A percentile compares a stretch with the other conserved stretches of the same genome.
Conservation (phyloP, 2,888 invertebrate species). For the Brassicogethes aeneus region DNA sequence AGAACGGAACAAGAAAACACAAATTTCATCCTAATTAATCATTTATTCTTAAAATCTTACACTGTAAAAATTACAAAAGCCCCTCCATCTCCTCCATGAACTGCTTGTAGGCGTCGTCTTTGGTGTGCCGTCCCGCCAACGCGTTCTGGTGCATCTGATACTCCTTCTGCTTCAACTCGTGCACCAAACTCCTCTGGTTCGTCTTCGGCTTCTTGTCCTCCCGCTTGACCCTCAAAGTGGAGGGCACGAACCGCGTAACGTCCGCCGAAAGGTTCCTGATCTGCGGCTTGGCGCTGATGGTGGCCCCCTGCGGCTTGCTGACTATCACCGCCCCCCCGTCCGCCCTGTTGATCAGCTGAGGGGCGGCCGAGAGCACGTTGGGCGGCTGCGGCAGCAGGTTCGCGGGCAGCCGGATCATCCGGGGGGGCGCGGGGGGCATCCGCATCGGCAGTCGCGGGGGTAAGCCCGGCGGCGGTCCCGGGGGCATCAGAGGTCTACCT, state of each 20-base stretch:
- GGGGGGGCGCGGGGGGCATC: constrained; percentile 46
- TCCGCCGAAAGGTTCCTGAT: constrained; percentile 89
- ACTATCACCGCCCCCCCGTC: constrained; percentile 46
- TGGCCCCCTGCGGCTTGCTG: constrained; percentile 52
- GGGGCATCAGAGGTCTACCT: constrained; percentile 42
- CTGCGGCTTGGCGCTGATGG: constrained; percentile 94
- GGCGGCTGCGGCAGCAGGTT: constrained; percentile 41
- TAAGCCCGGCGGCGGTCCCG: constrained; percentile 52
- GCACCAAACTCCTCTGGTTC: constrained; percentile 45
- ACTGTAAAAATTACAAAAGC: constrained; percentile 60
- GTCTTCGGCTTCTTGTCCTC: constrained; percentile 63
- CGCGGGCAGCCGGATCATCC: constrained; percentile 33
- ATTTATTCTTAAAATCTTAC: no score
- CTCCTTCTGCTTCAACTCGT: constrained; percentile 47
- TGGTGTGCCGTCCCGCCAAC: constrained; percentile 52
- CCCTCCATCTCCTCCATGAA: constrained; percentile 99
- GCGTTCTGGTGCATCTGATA: constrained; percentile 30
- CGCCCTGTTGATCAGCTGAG: constrained; percentile 68
- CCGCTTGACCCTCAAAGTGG: constrained; percentile 82
- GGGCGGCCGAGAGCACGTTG: constrained; percentile 73
- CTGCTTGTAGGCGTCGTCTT: constrained; percentile 96
- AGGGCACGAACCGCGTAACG: constrained; percentile 91
- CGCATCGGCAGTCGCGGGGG: constrained; percentile 49
- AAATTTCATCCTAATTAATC: no score
- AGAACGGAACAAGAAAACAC: no score